Conservation (phyloP, 2,113 vertebrate species). For the Pterocles orientalis region DNA sequence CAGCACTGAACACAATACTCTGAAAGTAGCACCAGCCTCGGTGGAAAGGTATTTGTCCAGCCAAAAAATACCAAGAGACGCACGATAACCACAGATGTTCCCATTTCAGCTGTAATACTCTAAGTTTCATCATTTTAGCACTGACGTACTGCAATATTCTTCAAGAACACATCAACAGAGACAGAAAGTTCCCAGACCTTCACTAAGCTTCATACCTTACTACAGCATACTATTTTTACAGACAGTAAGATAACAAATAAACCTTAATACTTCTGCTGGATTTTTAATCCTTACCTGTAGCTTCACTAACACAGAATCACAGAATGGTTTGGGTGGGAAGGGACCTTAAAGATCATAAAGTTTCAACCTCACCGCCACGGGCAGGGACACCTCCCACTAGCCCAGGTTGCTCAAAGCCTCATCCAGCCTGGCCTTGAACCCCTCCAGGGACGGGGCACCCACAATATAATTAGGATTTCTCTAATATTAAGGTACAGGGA, state of each 20-base stretch:
- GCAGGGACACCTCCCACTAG: too few species aligned
- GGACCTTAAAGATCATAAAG: too few species aligned
- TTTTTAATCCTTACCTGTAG: slow-evolving; percentile 16
- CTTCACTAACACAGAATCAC: neutral
- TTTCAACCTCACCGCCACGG: too few species aligned
- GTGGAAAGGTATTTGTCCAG: neutral
- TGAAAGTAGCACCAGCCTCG: neutral
- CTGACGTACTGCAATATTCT: neutral
- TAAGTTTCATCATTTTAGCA: neutral
- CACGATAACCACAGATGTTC: neutral
- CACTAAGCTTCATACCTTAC: neutral
- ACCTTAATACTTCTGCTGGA: neutral
- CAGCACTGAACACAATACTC: neutral
- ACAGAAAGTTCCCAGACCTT: neutral
- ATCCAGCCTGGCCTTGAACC: too few species aligned
- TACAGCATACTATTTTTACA: slow-evolving; percentile 3
- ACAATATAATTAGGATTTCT: neutral
- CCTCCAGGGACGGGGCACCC: too few species aligned
- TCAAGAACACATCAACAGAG: neutral
- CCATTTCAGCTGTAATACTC: neutral
- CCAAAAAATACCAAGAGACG: neutral
- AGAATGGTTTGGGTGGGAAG: too few species aligned
- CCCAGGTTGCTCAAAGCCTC: too few species aligned
- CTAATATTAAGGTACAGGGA: slow-evolving; percentile 25
- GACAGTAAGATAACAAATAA: slow-evolving; percentile 12